These are phyloP conservation scores for Patella caerulea DNA, from an alignment of 2,888 invertebrate species.

Conservation along the genomic window DNA sequence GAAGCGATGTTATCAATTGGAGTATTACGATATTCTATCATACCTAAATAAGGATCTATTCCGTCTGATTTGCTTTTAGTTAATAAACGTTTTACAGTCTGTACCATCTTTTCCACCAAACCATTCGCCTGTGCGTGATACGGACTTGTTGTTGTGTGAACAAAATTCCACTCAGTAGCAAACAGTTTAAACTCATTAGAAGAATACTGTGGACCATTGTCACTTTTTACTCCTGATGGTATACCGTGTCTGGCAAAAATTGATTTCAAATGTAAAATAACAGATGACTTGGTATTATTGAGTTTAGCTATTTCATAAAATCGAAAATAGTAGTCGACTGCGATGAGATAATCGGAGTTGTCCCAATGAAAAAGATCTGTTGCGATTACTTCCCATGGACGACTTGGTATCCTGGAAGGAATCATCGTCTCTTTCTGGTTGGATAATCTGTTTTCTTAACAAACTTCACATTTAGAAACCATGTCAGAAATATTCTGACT, in stretches of 20 bases:
- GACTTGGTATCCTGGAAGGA: constrained; percentile 31
- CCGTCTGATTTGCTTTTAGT: constrained; percentile 22
- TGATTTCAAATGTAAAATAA: constrained; percentile 31
- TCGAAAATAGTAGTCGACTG: constrained; percentile 35
- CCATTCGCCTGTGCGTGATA: constrained; percentile 24
- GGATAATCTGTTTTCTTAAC: constrained; percentile 28
- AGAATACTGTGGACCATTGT: constrained; percentile 22
- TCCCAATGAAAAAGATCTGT: constrained; percentile 37
- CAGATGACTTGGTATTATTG: constrained; percentile 25
- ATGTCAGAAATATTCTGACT: constrained; percentile 12
- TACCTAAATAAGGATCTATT: constrained; percentile 25
- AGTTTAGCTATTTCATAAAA: constrained; percentile 36
- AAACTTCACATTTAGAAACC: constrained; percentile 26
- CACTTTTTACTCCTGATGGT: constrained; percentile 24
- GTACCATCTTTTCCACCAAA: constrained; percentile 5
- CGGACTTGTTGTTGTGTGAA: constrained; percentile 20
- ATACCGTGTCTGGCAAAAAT: constrained; percentile 39
- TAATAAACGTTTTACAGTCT: constrained; percentile 26
- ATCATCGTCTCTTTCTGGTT: constrained; percentile 33
- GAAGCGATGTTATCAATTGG: constrained; percentile 2
- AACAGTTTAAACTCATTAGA: constrained; percentile 22
- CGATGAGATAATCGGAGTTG: constrained; percentile 28
- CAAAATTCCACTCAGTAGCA: constrained; percentile 18
- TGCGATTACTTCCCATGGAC: constrained; percentile 37
- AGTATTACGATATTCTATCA: constrained; percentile 17